Base-by-base conservation (phyloP, 2,797 vertebrate genomes). In the Pristis pectinata region DNA sequence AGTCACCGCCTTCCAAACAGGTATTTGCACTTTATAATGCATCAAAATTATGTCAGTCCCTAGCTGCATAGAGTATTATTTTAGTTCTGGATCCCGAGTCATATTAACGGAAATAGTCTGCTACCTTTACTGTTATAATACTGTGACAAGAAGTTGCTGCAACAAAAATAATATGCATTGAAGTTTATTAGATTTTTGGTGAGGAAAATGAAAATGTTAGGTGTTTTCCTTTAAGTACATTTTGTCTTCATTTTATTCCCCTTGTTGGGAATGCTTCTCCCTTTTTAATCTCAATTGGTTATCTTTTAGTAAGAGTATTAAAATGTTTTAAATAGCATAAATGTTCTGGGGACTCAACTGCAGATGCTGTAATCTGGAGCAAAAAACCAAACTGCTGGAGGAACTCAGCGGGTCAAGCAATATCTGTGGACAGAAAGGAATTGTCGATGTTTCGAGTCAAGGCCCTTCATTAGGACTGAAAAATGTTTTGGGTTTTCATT, bases 1-100 rank as follows among this genome's bases (percentile, higher is more conserved):
- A 99, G 93, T 95, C 96, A 0, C 95, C 97, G 94, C 95, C 97
- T 94, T 96, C 97, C 59, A 98, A 98, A 79, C 97, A 97, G 97
- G 97, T 97, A 94, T 44, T 82, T 41, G 8, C 56, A 37, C n/a
- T 79, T n/a, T 19, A 22, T 30, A 53, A 13, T 94, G 74, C 11
- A 59, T 30, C 30, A 94, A 41, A 91, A 67, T 64, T 92, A 19
- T 24, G 59, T 19, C n/a, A 61, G 17, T 6, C 59, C 34, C 53
- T 89, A 15, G 10, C 53, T 53, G 44, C 24, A 24, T 59, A 9
- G 41, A 9, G 37, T 24, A 70, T 92, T 22, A 56, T 53, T 53
- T 56, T 34, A 56, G 49, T 41, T 92, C 2, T 44, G n/a, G n/a
- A 70, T 27, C 19, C 8, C 17, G 10, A 24, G 0, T 59, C 53